Evolutionary conservation across 2,113 vertebrate genomes (phyloP), one percentile per base, ranked within the genome.

Genomic region (Beaufortia kweichowensis): DNA sequence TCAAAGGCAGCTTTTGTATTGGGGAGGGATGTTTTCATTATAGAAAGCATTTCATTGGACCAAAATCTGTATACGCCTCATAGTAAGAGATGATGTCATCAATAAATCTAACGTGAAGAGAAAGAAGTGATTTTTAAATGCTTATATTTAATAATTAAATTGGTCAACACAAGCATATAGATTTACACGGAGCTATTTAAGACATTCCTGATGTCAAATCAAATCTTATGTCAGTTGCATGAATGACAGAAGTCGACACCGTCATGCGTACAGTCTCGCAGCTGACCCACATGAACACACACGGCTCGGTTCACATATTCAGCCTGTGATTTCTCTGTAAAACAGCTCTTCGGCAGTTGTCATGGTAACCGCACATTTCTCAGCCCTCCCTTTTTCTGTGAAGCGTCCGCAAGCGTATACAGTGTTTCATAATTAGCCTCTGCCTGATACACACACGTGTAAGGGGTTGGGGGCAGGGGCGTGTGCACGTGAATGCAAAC

Each of bases 291-390:
- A 68, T 50, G n/a, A 17, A 75, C 23, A 21, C 24, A 19, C 24
- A 0, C 23, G 41, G 50, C 66, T 76, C 55, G 6, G 81, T 76
- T 71, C 17, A 23, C 64, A 63, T 61, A 63, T n/a, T n/a, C 80
- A 79, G 57, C 17, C 57, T 56, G 11, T 53, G 15, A n/a, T n/a
- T 3, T 26, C 33, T 56, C 59, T 76, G 19, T 53, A 43, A 65
- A 76, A 57, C 66, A 55, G 48, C 60, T 76, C 29, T n/a, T 29
- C 10, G 24, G 66, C 55, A 76, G 89, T 90, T 87, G 72, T 85
- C 82, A 84, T 85, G 84, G 90, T 84, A 84, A 91, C 84, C 61
- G 12, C 77, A 83, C 81, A 82, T 55, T 5, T 24, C 57, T 46
- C 81, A 26, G 60, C 33, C 76, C 67, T 43, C 82, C 79, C 62